Evolutionary conservation across 2,113 vertebrate species (phyloP).

Genomic region (Salminus brasiliensis): DNA sequence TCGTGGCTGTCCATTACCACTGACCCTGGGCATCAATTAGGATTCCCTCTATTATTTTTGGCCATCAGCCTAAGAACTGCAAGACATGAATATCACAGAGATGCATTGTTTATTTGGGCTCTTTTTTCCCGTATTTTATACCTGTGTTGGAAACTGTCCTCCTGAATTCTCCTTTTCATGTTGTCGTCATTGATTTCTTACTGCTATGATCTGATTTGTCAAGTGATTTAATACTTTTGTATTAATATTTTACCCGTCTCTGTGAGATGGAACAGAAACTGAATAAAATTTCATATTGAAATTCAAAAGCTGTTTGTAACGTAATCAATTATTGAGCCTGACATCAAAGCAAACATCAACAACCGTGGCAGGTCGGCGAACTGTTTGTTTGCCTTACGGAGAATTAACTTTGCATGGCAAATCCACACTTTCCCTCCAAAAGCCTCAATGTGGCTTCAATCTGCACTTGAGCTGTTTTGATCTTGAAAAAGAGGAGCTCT

Average conservation of each 20-base stretch:
- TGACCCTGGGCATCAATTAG: not conserved
- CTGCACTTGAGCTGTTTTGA: not conserved
- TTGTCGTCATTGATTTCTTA: slow-evolving; percentile 6
- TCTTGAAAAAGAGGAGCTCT: no score
- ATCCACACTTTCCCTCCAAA: not conserved
- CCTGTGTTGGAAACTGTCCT: slow-evolving; percentile 25
- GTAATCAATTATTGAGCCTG: not conserved
- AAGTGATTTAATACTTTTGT: slow-evolving; percentile 71
- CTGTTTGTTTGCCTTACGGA: not conserved
- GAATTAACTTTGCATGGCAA: not conserved
- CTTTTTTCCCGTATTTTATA: slow-evolving; percentile 28
- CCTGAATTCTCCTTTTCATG: slow-evolving; percentile 2
- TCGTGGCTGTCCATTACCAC: not conserved
- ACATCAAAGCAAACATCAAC: not conserved
- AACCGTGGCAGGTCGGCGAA: not conserved
- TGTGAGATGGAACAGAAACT: slow-evolving; percentile 67
- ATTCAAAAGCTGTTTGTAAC: slow-evolving; percentile 42
- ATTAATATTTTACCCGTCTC: slow-evolving; percentile 71
- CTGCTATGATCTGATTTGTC: slow-evolving; percentile 46
- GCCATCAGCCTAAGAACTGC: not conserved
- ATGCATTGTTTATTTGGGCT: not conserved
- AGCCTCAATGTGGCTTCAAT: not conserved
- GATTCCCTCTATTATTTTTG: not conserved
- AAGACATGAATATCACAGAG: not conserved
- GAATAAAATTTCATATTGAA: slow-evolving; percentile 80